These are phyloP conservation scores for Caligus rogercresseyi DNA, from an alignment of 1,140 invertebrate genomes.

Conservation along the genomic window DNA sequence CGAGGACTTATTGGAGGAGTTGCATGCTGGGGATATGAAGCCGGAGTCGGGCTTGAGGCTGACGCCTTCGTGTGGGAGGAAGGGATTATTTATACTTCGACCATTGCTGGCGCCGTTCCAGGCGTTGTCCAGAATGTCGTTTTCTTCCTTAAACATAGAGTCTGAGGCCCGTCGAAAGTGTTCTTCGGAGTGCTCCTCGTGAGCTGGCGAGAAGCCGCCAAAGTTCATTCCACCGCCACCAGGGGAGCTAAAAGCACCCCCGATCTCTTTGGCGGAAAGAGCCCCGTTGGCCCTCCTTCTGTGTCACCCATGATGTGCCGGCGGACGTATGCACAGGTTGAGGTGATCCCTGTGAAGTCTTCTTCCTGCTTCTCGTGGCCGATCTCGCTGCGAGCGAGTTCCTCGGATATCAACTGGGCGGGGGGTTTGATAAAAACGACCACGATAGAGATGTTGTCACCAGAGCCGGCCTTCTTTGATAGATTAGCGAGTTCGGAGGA, in stretches of 20 bases:
- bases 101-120: neutral
- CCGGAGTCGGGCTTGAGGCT: conserved; percentile 3
- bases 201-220: neutral
- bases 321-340: conserved; percentile 7
- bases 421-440: conserved; percentile 7
- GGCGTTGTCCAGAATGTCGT: conserved; percentile 12
- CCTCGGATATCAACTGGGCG: neutral
- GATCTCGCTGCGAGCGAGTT: neutral
- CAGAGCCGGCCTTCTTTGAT: conserved; percentile 10
- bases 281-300: too few relatives aligned
- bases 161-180: neutral
- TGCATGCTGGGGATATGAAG: conserved; percentile 9
- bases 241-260: conserved; percentile 1
- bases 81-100: neutral
- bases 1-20: neutral
- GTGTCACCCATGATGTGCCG: too few relatives aligned
- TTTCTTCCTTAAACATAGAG: conserved; percentile 8
- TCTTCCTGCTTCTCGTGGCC: neutral
- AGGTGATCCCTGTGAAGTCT: neutral
- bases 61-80: neutral
- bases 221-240: conserved; percentile 1
- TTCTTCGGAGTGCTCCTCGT: neutral
- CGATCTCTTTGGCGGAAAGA: too few relatives aligned
- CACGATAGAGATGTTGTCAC: conserved; percentile 8
- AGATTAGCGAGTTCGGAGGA: conserved; percentile 1